phyloP scores from a whole-genome alignment of 2,888 invertebrate species.

The Ormia ochracea region DNA sequence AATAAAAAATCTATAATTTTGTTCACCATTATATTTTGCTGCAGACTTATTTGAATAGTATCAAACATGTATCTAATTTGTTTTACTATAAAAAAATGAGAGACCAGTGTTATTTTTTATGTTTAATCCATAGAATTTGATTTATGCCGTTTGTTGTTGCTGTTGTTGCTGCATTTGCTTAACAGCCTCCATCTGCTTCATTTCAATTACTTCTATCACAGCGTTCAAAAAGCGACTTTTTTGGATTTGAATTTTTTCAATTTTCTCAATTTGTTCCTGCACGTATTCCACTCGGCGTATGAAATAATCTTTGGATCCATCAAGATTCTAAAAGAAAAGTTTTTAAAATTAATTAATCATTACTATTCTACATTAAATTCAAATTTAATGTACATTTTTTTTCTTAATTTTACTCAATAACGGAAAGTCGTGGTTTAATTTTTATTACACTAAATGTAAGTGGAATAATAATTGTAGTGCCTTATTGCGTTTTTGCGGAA shows the following conservation, averaged over 20 bases:
- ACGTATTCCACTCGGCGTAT: conserved; percentile 93
- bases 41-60: conserved; percentile 19
- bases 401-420: too few relatives aligned
- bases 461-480: too few relatives aligned
- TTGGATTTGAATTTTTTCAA: conserved; percentile 81
- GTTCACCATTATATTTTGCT: conserved; percentile 16
- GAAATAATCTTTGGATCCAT: conserved; percentile 93
- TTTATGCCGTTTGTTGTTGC: conserved; percentile 68
- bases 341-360: neutral
- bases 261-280: conserved; percentile 95
- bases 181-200: conserved; percentile 78
- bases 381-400: too few relatives aligned
- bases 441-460: too few relatives aligned
- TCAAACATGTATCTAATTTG: conserved; percentile 28
- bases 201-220: conserved; percentile 86
- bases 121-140: too few relatives aligned
- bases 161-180: conserved; percentile 72
- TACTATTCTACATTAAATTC: neutral
- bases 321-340: conserved; percentile 80
- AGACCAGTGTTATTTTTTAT: conserved; percentile 44
- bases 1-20: conserved; percentile 19
- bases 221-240: conserved; percentile 89
- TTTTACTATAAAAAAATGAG: conserved; percentile 7
- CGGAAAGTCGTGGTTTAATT: too few relatives aligned
- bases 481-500: too few relatives aligned